Conservation (phyloP, 2,888 invertebrate species). For the Ellobium chinense region DNA sequence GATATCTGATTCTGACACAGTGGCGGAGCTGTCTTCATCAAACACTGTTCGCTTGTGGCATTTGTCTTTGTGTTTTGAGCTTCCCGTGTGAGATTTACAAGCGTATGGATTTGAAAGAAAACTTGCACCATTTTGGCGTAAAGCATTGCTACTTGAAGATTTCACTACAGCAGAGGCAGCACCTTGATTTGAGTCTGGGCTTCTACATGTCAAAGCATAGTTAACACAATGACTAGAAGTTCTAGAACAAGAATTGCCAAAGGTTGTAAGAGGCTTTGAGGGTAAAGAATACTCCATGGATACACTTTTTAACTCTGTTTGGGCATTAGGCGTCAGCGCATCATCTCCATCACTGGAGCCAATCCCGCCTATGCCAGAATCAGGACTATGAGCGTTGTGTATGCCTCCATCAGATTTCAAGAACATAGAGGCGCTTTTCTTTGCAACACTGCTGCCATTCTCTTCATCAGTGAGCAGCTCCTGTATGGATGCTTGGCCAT, state of each 20-base stretch:
- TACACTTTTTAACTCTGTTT: not conserved
- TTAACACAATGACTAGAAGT: not conserved
- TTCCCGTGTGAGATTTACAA: not conserved
- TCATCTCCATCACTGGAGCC: constrained; percentile 28
- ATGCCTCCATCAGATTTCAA: constrained; percentile 40
- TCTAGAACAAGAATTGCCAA: not conserved
- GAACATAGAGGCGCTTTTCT: not conserved
- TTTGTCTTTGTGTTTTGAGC: not conserved
- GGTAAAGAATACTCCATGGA: not conserved
- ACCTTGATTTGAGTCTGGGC: not conserved
- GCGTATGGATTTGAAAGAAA: not conserved
- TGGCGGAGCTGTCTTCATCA: constrained; percentile 18
- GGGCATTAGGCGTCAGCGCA: not conserved
- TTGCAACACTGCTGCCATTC: not conserved
- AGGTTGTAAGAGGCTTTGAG: not conserved
- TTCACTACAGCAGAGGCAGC: not conserved
- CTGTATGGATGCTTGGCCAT: constrained; percentile 19
- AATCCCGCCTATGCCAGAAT: constrained; percentile 30
- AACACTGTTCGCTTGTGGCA: not conserved
- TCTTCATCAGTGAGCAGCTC: constrained; percentile 35
- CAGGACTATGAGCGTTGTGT: constrained; percentile 31
- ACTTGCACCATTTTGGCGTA: not conserved
- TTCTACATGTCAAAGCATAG: not conserved
- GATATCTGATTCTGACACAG: constrained; percentile 31
- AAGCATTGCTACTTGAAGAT: not conserved